Percentiles rank a stretch among this genome's conserved stretches.
These are phyloP conservation scores for Glaucomys volans DNA, from an alignment of 2,113 vertebrate species.

Conservation along the genomic window DNA sequence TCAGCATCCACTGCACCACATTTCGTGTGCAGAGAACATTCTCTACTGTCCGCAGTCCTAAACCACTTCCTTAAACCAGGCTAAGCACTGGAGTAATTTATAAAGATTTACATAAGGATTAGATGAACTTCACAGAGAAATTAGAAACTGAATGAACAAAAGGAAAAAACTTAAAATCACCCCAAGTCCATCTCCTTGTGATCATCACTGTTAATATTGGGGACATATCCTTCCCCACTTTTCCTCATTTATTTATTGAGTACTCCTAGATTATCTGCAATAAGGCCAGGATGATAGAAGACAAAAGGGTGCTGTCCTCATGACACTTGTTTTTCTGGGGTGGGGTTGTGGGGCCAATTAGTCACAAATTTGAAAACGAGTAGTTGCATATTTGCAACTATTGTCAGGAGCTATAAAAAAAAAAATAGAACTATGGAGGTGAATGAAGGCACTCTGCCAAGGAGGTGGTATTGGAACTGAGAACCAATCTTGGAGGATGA, in stretches of 20 bases:
- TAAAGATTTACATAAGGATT: background rate
- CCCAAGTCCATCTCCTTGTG: background rate
- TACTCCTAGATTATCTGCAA: background rate
- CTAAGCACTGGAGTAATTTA: background rate
- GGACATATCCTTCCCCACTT: background rate
- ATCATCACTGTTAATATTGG: background rate
- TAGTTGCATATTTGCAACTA: background rate
- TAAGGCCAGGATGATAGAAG: background rate
- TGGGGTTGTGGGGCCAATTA: background rate
- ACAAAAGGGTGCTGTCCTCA: background rate
- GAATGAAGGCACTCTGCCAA: background rate
- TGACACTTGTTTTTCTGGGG: background rate
- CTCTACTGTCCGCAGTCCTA: background rate
- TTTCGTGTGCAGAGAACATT: background rate
- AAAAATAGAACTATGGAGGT: too few species aligned
- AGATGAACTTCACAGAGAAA: background rate
- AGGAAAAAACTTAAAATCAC: background rate
- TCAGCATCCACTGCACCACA: background rate
- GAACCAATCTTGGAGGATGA: accelerated
- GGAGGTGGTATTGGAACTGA: background rate
- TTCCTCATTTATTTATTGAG: background rate
- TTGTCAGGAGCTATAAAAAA: background rate
- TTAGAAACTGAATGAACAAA: background rate
- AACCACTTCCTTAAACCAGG: background rate
- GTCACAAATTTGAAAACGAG: background rate